These are phyloP conservation scores for Mythimna loreyi DNA, from an alignment of 2,888 invertebrate species.

Conservation along the genomic window DNA sequence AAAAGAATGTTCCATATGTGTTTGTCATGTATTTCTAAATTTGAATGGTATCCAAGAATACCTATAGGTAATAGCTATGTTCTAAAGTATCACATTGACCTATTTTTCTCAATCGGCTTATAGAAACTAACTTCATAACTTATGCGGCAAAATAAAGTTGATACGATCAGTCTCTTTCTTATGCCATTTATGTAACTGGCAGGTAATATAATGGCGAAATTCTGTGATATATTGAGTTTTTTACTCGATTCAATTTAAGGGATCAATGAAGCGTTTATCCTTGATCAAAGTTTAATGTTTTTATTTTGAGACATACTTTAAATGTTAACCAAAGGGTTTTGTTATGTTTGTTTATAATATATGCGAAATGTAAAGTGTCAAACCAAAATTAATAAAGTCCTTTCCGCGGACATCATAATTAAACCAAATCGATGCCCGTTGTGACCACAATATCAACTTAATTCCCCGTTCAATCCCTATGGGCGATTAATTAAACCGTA, in stretches of 20 bases:
- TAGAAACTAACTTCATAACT: conserved; percentile 25
- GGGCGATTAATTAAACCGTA: conserved; percentile 77
- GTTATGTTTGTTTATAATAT: neutral
- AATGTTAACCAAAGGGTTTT: neutral
- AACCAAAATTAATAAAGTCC: conserved; percentile 37
- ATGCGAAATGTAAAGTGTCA: neutral
- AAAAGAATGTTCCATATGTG: neutral
- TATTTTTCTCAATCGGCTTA: conserved; percentile 32
- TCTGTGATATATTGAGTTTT: conserved; percentile 5
- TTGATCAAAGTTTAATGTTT: conserved; percentile 1
- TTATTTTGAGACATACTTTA: neutral
- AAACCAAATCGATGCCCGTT: conserved; percentile 40
- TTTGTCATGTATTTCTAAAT: neutral
- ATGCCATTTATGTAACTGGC: conserved; percentile 28
- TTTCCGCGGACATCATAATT: conserved; percentile 31
- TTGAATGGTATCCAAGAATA: conserved; percentile 1
- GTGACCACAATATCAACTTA: conserved; percentile 61
- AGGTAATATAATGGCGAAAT: conserved; percentile 28
- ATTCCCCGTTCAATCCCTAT: conserved; percentile 66
- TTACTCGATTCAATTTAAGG: neutral
- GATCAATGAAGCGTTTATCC: neutral
- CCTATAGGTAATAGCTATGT: neutral
- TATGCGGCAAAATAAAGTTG: conserved; percentile 38
- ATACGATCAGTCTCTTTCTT: conserved; percentile 33
- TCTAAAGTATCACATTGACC: conserved; percentile 35